Evolutionary conservation across 1,140 invertebrate genomes (phyloP), one percentile per base, ranked within the genome.

Genomic region (Papilio xuthus): DNA sequence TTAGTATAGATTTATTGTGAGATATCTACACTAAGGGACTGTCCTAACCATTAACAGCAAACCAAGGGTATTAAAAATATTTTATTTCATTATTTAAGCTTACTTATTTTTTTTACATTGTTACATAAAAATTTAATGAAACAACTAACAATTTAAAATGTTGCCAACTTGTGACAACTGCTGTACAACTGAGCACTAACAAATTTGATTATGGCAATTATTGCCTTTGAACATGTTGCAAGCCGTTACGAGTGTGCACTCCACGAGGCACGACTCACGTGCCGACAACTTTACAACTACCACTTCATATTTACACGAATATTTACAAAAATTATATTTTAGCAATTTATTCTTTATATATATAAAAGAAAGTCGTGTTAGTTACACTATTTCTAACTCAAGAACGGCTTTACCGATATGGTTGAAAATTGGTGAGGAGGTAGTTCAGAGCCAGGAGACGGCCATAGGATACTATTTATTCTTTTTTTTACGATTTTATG

Each of bases 151-250:
- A 63, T 63, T 63, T 63, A 63, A 63, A 63, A 63, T 63, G 12
- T 63, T 15, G 4, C 23, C 26, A 63, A 63, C 60, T 28, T 63
- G 12, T 63, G 26, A 63, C 60, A 28, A 63, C 23, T 15, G 60
- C 26, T 18, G 26, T 67, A 67, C 56, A 44, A 71, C 42, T 73
- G 37, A 15, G 42, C 67, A 37, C n/a, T 44, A 47, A 73, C 23
- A 73, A 73, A 73, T 47, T 73, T 73, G 71, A 73, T 73, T 26
- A 73, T 26, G 37, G 71, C 41, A 73, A 47, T 73, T 73, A 73
- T 73, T 73, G 42, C 37, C 41, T 73, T 73, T 73, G 71, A 50
- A 73, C 20, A 44, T 47, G 42, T 73, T 73, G 13, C 42, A n/a
- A 73, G 41, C 20, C 3, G 42, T 73, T 28, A 47, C 8, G 23